Evolutionary conservation across 1,140 invertebrate genomes (phyloP), one percentile per base, ranked within the genome.

Genomic region (Cecropterus lyciades): DNA sequence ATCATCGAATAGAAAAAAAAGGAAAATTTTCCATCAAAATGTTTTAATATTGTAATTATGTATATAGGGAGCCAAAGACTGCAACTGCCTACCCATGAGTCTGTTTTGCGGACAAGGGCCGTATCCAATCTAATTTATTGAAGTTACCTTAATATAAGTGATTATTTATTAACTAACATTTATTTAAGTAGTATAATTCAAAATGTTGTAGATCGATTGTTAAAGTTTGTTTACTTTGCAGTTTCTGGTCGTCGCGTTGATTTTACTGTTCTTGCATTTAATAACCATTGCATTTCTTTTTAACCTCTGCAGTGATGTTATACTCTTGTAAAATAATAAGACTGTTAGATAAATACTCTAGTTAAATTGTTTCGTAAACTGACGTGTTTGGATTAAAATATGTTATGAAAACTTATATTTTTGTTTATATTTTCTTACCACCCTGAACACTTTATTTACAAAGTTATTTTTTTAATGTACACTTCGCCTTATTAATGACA

Each of bases 271-370:
- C 75, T 71, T 75, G 83, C 81, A 85, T 87, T 86, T 82, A 73
- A 75, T 84, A 85, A 67, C 75, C 75, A 76, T 86, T 84, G 86
- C 86, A 89, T 91, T 88, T 90, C 73, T 65, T 71, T 67, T 72
- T n/a, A n/a, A 72, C 67, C 51, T 75, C 67, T 76, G 76, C 76
- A 79, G 76, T 79, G 78, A 85, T 78, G 78, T 85, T 85, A 84
- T n/a, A 87, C 87, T 91, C 84, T 84, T 86, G 74, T 89, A 89
- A 91, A 84, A 82, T 85, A 89, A 87, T 87, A 87, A 91, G 89
- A 91, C 89, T 91, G 89, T 89, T 91, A 91, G 87, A 70, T 85
- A 75, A 87, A 88, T 89, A 88, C 85, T 89, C 82, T 87, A 85
- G 86, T 73, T 81, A 83, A 62, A 84, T 79, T 88, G 77, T 85